Evolutionary conservation across 53 echinoderm and acorn worm species (phyloP).

Genomic region (Hippasteria phrygiana): DNA sequence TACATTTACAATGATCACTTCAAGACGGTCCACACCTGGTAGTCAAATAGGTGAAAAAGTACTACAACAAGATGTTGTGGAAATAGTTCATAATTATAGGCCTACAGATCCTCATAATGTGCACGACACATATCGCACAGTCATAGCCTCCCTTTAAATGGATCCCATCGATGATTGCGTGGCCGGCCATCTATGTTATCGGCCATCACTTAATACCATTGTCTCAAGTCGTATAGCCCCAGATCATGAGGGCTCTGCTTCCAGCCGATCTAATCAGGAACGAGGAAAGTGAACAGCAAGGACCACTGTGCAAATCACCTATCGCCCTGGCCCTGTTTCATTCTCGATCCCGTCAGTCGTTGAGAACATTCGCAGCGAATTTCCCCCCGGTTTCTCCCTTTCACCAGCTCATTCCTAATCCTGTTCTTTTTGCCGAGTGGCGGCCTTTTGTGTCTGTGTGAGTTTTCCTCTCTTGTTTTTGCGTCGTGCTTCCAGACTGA

Average conservation of each 20-base stretch:
- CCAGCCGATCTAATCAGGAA: not conserved
- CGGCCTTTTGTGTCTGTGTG: too few species aligned
- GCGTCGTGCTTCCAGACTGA: not conserved
- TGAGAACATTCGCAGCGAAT: conserved; percentile 45
- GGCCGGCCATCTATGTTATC: not conserved
- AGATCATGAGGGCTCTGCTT: not conserved
- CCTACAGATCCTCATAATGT: too few species aligned
- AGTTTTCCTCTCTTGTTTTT: too few species aligned
- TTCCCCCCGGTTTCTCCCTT: not conserved
- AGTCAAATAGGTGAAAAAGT: too few species aligned
- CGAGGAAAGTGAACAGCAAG: not conserved
- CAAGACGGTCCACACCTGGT: too few species aligned
- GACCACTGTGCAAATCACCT: not conserved
- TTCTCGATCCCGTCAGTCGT: conserved; percentile 31
- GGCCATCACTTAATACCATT: not conserved
- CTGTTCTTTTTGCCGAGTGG: not conserved
- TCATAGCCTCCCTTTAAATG: not conserved
- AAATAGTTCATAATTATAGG: too few species aligned
- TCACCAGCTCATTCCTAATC: conserved; percentile 23
- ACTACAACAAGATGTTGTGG: too few species aligned
- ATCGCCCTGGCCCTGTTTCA: conserved; percentile 14
- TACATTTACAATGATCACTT: too few species aligned
- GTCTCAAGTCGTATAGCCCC: not conserved
- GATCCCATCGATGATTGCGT: not conserved
- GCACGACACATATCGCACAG: too few species aligned